Evolutionary conservation across 2,113 vertebrate species (phyloP), one percentile per base, ranked within the genome.

Genomic region (Trinectes maculatus): DNA sequence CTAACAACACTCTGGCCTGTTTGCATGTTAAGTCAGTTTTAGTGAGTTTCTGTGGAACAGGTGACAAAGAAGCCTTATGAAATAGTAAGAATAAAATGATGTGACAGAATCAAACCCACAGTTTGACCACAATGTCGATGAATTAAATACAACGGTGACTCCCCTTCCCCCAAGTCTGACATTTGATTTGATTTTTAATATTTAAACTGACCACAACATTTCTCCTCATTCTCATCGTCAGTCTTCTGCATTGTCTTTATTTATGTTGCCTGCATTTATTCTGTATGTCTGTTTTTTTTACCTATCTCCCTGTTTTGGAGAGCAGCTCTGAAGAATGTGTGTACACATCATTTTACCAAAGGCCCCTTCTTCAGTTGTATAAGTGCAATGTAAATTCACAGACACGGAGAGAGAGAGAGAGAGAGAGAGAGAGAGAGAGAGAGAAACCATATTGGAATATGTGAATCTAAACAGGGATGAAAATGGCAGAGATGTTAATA

Each of bases 381-480:
- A 86, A 91, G 91, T 94, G 92, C 93, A 94, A 93, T 94, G 89
- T 88, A 84, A 92, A 91, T 59, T 43, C 70, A 86, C 70, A 80
- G 68, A 76, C 63, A 77, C 51, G 78, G 40, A 26, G 13, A 31
- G 29, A 5, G 29, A 31, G 29, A 34, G 6, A 34, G 13, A 31
- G 29, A 5, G 29, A 31, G 29, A 34, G 6, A 34, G 6, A 82
- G 5, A 55, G 12, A 55, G 6, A 59, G 49, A 88, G 43, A 89
- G 58, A 84, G 74, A 73, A 79, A 63, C 44, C 87, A 78, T 80
- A 87, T 87, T 83, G 58, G 77, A 91, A 89, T 90, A 93, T 93
- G 91, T 93, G 90, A 92, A 92, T 89, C 87, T 90, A 82, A 89
- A 91, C 90, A 91, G 88, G 91, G 89, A 91, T 90, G 81, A 85